Base-by-base conservation (phyloP, 2,797 vertebrate species). In the Pelobates cultripes region DNA sequence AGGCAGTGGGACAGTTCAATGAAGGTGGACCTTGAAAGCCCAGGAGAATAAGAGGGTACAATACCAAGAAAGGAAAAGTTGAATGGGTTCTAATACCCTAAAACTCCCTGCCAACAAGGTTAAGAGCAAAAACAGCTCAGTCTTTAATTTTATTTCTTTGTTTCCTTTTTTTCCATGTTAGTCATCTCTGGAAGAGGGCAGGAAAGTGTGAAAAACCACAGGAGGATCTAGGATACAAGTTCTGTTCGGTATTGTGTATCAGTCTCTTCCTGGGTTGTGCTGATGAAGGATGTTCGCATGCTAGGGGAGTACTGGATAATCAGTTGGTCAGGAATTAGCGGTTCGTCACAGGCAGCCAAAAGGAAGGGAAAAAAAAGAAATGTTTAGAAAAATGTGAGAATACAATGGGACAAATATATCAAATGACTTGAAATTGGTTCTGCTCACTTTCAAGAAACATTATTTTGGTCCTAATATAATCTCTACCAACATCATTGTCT, bases 251-350 rank as follows among this genome's bases (percentile, higher is more conserved):
- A 60, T 17, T 70, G 83, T 74, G 80, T 64, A 71, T 80, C 67
- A 1, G 41, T 71, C 78, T 83, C 85, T 78, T 75, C 70, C 74
- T 85, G 77, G 79, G 77, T 81, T 73, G 81, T 79, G 77, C 70
- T 79, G 71, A 69, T 75, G 67, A 79, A 87, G 73, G 81, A 87
- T 79, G 76, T 79, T 81, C 79, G 85, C 85, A 83, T 80, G 83
- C 82, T 75, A 75, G 78, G 80, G 79, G 79, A 71, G 60, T 89
- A 80, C 84, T 80, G 79, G 71, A 74, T 72, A 44, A 47, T 15
- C 13, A 14, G 2, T 4, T 17, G 57, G 10, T n/a, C 14, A 8
- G 7, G 57, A n/a, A 41, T 60, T 3, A 40, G 61, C 9, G 8
- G 47, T 64, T 45, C 42, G 7, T 12, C 28, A 64, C 43, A 7